Evolutionary conservation across 2,113 vertebrate genomes (phyloP).

Genomic region (Abramis brama): DNA sequence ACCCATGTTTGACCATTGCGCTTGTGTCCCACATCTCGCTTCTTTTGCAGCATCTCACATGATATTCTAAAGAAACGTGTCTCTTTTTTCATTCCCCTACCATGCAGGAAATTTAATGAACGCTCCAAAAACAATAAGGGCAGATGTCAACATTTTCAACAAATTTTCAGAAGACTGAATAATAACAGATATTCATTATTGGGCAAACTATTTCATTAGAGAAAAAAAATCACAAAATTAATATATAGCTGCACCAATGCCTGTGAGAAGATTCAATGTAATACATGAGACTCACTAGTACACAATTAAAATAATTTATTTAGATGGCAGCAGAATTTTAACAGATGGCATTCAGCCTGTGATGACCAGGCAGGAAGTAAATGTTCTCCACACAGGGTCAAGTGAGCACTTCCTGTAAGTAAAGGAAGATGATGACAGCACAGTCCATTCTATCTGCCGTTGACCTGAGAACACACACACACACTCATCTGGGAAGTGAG

Average conservation of each 20-base stretch:
- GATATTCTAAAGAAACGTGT: too few species aligned
- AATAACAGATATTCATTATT: not conserved
- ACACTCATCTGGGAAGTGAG: constrained; percentile 30
- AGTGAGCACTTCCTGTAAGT: constrained; percentile 13
- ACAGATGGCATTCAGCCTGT: not conserved
- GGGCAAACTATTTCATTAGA: too few species aligned
- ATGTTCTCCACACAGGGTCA: constrained; percentile 18
- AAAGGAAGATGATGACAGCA: constrained; percentile 51
- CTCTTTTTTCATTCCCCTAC: too few species aligned
- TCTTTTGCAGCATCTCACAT: too few species aligned
- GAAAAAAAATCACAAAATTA: too few species aligned
- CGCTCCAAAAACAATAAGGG: not conserved
- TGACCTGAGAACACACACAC: constrained; percentile 40
- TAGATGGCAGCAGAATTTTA: not conserved
- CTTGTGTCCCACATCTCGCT: too few species aligned
- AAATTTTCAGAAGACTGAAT: not conserved
- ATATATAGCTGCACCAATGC: constrained; percentile 41
- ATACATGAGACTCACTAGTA: not conserved
- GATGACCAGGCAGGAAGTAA: constrained; percentile 1
- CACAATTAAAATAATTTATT: not conserved
- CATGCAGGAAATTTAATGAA: too few species aligned
- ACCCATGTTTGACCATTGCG: too few species aligned
- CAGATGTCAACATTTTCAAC: not conserved
- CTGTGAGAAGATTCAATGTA: not conserved
- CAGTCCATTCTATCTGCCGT: constrained; percentile 25